Conservation (phyloP, 2,888 invertebrate genomes). For the Himalopsyche kuldschensis region DNA sequence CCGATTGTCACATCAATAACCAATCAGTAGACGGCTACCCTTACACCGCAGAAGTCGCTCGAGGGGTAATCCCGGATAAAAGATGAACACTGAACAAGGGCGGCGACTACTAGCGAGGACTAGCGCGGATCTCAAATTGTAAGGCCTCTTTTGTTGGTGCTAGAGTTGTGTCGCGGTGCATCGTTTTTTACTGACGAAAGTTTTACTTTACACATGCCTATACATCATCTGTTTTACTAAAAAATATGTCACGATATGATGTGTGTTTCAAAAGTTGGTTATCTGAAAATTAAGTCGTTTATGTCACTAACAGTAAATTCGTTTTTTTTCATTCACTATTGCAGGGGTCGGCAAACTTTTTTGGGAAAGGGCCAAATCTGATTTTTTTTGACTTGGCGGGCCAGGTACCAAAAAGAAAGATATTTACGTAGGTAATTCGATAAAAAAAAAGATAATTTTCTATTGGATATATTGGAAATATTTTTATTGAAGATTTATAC, state of each 20-base stretch:
- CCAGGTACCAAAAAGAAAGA: too few relatives aligned
- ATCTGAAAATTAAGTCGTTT: too few relatives aligned
- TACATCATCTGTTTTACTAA: background rate
- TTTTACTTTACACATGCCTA: background rate
- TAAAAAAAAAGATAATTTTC: too few relatives aligned
- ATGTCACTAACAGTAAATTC: too few relatives aligned
- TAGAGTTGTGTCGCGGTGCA: background rate
- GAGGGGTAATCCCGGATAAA: conserved; percentile 25
- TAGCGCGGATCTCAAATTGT: conserved; percentile 18
- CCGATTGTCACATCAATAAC: background rate
- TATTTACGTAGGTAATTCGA: too few relatives aligned
- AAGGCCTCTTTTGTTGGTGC: conserved; percentile 18
- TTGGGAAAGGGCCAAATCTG: too few relatives aligned
- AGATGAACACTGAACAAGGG: conserved; percentile 12
- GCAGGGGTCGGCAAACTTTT: too few relatives aligned
- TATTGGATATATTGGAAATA: too few relatives aligned
- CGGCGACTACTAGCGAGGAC: conserved; percentile 10
- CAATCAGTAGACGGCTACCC: background rate
- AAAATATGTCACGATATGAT: background rate
- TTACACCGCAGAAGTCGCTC: background rate
- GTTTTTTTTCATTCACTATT: too few relatives aligned
- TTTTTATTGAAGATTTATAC: too few relatives aligned
- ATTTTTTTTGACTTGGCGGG: too few relatives aligned
- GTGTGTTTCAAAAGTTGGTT: too few relatives aligned
- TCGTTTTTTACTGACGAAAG: background rate